A percentile compares a stretch with the other conserved stretches of the same genome.
phyloP scores from a whole-genome alignment of 2,888 invertebrate genomes.

The Horisme vitalbata region DNA sequence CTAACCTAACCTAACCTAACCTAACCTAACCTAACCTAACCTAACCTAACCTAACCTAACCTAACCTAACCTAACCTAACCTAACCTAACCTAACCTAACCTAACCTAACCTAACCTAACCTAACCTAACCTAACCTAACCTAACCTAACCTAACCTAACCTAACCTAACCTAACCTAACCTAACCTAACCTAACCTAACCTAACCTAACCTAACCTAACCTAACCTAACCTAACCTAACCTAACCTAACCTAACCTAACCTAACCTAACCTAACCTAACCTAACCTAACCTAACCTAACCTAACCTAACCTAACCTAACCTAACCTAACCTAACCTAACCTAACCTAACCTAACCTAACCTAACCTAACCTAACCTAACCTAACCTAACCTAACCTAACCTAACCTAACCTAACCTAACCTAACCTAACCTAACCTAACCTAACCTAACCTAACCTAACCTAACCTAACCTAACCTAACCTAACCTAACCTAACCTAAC shows the following conservation, averaged over 20 bases:
- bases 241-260: constrained; percentile 8
- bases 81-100: constrained; percentile 8
- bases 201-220: constrained; percentile 7
- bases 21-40: constrained; percentile 31
- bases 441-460: constrained; percentile 23
- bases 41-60: constrained; percentile 15
- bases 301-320: constrained; percentile 15
- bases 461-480: constrained; percentile 32
- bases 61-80: constrained; percentile 8
- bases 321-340: constrained; percentile 6
- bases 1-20: constrained; percentile 30
- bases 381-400: constrained; percentile 25
- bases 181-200: constrained; percentile 8
- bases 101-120: constrained; percentile 7
- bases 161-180: constrained; percentile 7
- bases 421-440: constrained; percentile 28
- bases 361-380: constrained; percentile 26
- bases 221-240: constrained; percentile 8
- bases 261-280: constrained; percentile 10
- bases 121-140: constrained; percentile 8
- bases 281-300: constrained; percentile 13
- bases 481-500: constrained; percentile 35
- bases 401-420: constrained; percentile 25
- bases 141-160: neutral
- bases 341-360: constrained; percentile 33